Evolutionary conservation across 2,888 invertebrate genomes (phyloP).

Genomic region (Thereva unica): DNA sequence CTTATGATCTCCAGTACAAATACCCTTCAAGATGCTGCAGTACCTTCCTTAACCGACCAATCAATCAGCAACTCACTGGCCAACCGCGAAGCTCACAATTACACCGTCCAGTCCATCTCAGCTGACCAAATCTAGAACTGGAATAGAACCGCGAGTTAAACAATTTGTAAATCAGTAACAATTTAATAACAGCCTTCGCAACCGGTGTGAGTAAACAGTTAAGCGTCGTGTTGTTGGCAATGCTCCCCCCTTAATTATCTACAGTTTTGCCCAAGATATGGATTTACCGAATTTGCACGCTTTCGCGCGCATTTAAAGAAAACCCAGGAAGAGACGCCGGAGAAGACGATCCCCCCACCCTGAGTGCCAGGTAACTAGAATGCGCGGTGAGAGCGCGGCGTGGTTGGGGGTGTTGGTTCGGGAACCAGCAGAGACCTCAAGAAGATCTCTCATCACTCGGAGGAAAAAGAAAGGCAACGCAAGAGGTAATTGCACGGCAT

Average conservation of each 20-base stretch:
- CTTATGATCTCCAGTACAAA: too few species aligned
- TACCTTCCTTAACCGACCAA: too few species aligned
- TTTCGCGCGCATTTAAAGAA: constrained; percentile 22
- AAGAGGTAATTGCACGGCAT: constrained; percentile 29
- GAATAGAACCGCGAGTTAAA: neutral
- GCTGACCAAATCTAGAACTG: too few species aligned
- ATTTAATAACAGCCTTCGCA: constrained; percentile 22
- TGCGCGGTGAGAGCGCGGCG: neutral
- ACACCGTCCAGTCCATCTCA: too few species aligned
- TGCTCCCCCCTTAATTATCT: constrained; percentile 37
- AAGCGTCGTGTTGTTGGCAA: constrained; percentile 35
- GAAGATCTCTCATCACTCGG: constrained; percentile 21
- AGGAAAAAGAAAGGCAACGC: constrained; percentile 23
- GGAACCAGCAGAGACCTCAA: constrained; percentile 1
- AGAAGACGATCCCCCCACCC: constrained; percentile 18
- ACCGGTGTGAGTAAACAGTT: constrained; percentile 36
- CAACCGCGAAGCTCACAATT: too few species aligned
- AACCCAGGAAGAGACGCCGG: neutral
- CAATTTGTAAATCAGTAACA: constrained; percentile 34
- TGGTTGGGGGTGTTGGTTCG: neutral
- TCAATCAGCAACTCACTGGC: too few species aligned
- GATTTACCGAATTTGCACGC: constrained; percentile 33
- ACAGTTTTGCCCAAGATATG: constrained; percentile 34
- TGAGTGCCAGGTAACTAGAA: constrained; percentile 21
- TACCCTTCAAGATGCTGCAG: too few species aligned